phyloP scores from a whole-genome alignment of 92 coral and sea anemone genomes.

The Palythoa grandis region DNA sequence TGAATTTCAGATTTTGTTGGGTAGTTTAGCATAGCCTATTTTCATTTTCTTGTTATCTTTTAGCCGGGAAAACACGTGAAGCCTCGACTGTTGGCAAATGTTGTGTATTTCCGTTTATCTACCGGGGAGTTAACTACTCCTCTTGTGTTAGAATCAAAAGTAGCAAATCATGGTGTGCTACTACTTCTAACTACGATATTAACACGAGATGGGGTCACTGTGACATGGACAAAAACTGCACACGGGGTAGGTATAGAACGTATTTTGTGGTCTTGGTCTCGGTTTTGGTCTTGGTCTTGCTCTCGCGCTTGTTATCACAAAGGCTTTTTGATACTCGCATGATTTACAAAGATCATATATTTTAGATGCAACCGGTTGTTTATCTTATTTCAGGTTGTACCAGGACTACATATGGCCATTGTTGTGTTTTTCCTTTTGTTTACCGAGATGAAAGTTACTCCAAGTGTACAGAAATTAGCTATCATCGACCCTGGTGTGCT shows the following conservation, averaged over 20 bases:
- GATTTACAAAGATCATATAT: too few relatives aligned
- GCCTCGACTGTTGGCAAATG: slow-evolving; percentile 9
- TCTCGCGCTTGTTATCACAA: too few relatives aligned
- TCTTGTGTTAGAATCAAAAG: background rate
- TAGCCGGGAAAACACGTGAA: background rate
- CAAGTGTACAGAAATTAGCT: background rate
- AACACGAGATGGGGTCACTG: slow-evolving; percentile 33
- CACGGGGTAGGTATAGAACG: slow-evolving; percentile 3
- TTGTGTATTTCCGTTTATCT: slow-evolving; percentile 24
- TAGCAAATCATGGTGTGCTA: slow-evolving; percentile 4
- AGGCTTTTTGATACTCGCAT: too few relatives aligned
- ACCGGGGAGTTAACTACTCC: background rate
- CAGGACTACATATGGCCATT: slow-evolving; percentile 10
- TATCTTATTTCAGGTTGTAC: slow-evolving; percentile 6
- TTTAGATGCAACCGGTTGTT: background rate
- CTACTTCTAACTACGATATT: background rate
- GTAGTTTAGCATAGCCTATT: too few relatives aligned
- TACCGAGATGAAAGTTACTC: background rate
- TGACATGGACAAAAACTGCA: slow-evolving; percentile 24
- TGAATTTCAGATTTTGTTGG: too few relatives aligned
- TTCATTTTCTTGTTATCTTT: too few relatives aligned
- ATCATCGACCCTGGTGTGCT: slow-evolving; percentile 7
- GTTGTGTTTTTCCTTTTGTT: slow-evolving; percentile 9
- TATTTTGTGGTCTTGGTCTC: background rate
- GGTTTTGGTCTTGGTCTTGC: background rate